These are phyloP conservation scores for Bradynema listronoti DNA, from an alignment of 1,140 invertebrate species.

Conservation along the genomic window DNA sequence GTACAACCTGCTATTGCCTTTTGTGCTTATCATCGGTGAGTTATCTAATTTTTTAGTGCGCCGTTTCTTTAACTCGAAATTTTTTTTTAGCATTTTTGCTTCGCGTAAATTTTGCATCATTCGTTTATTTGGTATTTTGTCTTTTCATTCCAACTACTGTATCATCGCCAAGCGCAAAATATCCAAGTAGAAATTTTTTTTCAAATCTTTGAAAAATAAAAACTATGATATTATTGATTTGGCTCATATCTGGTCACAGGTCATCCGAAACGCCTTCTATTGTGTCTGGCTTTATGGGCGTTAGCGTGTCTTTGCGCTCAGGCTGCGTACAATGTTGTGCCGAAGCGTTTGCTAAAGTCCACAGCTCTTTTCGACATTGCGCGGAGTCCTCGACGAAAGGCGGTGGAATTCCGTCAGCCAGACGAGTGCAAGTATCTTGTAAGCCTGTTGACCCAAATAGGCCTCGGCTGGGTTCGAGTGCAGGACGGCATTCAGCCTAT, in stretches of 20 bases:
- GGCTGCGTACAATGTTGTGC: constrained; percentile 18
- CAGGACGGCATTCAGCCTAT: not conserved
- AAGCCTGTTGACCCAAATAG: not conserved
- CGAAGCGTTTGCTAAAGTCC: too few species aligned
- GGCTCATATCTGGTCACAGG: constrained; percentile 5
- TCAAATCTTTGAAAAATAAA: not conserved
- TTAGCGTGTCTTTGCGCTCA: constrained; percentile 11
- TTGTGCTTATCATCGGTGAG: constrained; percentile 21
- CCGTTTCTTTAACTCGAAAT: constrained; percentile 6
- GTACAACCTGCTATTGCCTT: constrained; percentile 18
- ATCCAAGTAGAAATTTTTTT: constrained; percentile 2
- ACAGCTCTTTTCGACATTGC: not conserved
- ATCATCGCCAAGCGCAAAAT: constrained; percentile 12
- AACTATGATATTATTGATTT: constrained; percentile 6
- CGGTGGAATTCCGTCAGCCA: too few species aligned
- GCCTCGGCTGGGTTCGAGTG: constrained; percentile 12
- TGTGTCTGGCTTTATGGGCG: constrained; percentile 16
- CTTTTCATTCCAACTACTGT: constrained; percentile 13
- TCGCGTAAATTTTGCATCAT: constrained; percentile 17
- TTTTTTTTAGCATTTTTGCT: constrained; percentile 16
- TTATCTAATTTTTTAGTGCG: not conserved
- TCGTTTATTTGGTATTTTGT: constrained; percentile 22
- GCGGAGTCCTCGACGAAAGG: not conserved
- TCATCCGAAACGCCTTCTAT: constrained; percentile 8
- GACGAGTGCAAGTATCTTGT: not conserved